Evolutionary conservation across 1,140 invertebrate species (phyloP).

Genomic region (Aphelenchoides avenae): DNA sequence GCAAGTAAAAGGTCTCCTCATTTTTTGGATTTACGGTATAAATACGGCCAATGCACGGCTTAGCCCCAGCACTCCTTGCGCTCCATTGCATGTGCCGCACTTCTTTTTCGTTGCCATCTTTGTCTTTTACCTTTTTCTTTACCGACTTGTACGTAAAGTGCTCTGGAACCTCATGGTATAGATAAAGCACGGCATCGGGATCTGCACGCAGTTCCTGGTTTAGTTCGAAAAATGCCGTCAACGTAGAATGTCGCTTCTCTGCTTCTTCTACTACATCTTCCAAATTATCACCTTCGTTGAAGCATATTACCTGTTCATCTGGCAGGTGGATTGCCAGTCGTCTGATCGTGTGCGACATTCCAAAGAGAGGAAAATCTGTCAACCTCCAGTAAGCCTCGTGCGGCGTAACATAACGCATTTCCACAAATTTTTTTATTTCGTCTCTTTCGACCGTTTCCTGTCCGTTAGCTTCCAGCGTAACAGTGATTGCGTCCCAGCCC

Average conservation of each 20-base stretch:
- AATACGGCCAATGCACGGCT: constrained; percentile 32
- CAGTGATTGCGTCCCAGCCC: constrained; percentile 59
- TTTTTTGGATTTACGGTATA: constrained; percentile 27
- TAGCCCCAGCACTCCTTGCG: too few species aligned
- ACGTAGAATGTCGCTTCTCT: constrained; percentile 36
- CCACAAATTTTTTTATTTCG: constrained; percentile 59
- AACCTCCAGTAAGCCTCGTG: constrained; percentile 61
- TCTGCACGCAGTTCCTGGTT: constrained; percentile 34
- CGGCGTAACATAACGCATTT: constrained; percentile 61
- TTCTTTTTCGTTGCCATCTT: constrained; percentile 13
- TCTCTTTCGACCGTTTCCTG: constrained; percentile 42
- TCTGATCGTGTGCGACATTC: constrained; percentile 56
- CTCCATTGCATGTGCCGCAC: not conserved
- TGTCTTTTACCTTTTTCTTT: constrained; percentile 14
- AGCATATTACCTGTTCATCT: constrained; percentile 60
- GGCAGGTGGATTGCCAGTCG: constrained; percentile 61
- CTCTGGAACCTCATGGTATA: constrained; percentile 53
- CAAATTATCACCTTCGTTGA: too few species aligned
- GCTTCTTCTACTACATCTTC: constrained; percentile 34
- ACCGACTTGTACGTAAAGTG: constrained; percentile 44
- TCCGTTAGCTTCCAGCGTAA: constrained; percentile 6
- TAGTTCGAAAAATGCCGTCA: constrained; percentile 57
- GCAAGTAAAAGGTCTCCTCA: constrained; percentile 36
- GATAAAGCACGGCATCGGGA: constrained; percentile 17
- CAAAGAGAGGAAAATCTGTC: constrained; percentile 57